Conservation (phyloP, 2,797 vertebrate species). For the Chloroceryle amazona region DNA sequence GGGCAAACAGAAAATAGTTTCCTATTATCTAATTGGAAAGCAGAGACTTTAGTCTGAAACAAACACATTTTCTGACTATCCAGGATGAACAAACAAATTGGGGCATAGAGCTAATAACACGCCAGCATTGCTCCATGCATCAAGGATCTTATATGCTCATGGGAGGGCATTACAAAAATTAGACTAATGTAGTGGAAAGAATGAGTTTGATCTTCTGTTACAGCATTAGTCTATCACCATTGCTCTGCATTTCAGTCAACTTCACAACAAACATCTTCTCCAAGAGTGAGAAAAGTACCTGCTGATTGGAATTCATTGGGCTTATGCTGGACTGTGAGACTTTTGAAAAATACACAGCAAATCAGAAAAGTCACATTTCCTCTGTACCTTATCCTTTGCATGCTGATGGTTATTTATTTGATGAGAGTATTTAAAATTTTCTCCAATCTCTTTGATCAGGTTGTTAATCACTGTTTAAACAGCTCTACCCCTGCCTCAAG, state of each 20-base stretch:
- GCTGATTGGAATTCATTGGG: neutral
- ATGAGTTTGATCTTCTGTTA: conserved; percentile 59
- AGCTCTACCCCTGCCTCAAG: neutral
- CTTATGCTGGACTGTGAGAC: neutral
- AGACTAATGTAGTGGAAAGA: conserved; percentile 70
- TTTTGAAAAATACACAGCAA: neutral
- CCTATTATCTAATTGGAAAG: conserved; percentile 1
- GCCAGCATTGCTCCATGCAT: conserved; percentile 41
- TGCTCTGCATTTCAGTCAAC: conserved; percentile 24
- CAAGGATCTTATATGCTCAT: conserved; percentile 46
- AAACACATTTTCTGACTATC: conserved; percentile 1
- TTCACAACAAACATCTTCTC: neutral
- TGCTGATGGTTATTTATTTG: neutral
- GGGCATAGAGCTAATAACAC: conserved; percentile 47
- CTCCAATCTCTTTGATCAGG: neutral
- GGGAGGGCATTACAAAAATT: conserved; percentile 70
- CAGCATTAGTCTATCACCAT: conserved; percentile 15
- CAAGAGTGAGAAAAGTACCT: neutral
- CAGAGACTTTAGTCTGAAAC: neutral
- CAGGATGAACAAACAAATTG: conserved; percentile 57
- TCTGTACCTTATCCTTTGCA: neutral
- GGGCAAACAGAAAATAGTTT: neutral
- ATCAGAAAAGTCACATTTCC: neutral
- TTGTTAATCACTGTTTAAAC: neutral
- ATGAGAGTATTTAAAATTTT: neutral